A percentile compares a stretch with the other conserved stretches of the same genome.
These are phyloP conservation scores for Vanessa tameamea DNA, from an alignment of 1,140 invertebrate genomes.

Conservation along the genomic window DNA sequence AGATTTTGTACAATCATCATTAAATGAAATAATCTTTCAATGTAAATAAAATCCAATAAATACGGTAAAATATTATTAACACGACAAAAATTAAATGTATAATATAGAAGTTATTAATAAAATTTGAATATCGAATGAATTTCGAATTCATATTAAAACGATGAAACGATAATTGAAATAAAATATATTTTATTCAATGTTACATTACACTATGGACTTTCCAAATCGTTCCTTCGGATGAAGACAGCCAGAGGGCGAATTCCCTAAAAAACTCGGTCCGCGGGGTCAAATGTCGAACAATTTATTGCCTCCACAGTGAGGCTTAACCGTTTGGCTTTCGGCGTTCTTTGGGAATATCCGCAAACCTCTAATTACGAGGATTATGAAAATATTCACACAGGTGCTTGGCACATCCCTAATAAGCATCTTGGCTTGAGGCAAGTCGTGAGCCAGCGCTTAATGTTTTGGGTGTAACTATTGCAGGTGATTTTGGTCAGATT, in stretches of 20 bases:
- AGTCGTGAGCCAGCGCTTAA: slow-evolving; percentile 73
- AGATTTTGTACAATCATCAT: too few species aligned
- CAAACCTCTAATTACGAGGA: slow-evolving; percentile 79
- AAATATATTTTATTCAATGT: not conserved
- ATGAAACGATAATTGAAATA: not conserved
- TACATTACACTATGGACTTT: slow-evolving; percentile 64
- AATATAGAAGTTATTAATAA: too few species aligned
- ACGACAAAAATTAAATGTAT: too few species aligned
- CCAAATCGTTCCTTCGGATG: slow-evolving; percentile 54
- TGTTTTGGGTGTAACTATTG: slow-evolving; percentile 74
- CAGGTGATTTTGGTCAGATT: slow-evolving; percentile 64
- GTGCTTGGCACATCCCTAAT: slow-evolving; percentile 76
- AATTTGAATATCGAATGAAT: too few species aligned
- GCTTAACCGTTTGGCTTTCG: slow-evolving; percentile 71
- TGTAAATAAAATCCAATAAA: too few species aligned
- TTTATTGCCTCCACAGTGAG: slow-evolving; percentile 77
- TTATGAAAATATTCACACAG: slow-evolving; percentile 80
- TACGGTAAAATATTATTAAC: too few species aligned
- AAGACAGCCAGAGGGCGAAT: slow-evolving; percentile 71
- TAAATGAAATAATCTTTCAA: too few species aligned
- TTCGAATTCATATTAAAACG: too few species aligned
- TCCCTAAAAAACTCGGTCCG: slow-evolving; percentile 70
- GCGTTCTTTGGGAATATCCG: slow-evolving; percentile 73
- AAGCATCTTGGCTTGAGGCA: slow-evolving; percentile 74
- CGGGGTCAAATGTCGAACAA: slow-evolving; percentile 80